phyloP scores from a whole-genome alignment of 2,113 vertebrate genomes.

The Oenanthe melanoleuca region DNA sequence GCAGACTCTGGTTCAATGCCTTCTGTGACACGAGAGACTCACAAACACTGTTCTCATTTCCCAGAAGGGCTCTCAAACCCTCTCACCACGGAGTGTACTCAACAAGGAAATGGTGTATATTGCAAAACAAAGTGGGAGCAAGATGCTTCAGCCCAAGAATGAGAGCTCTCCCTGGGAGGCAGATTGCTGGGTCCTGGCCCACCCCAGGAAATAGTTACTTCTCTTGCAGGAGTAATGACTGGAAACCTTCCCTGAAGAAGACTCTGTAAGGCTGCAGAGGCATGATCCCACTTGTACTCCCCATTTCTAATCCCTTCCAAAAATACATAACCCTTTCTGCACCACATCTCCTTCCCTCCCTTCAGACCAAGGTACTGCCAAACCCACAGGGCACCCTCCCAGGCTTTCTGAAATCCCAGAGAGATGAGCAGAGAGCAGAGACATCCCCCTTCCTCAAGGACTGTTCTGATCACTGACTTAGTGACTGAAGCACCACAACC shows the following conservation, averaged over 20 bases:
- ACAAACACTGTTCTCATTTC: neutral
- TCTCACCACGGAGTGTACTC: neutral
- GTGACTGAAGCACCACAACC: neutral
- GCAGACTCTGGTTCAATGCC: neutral
- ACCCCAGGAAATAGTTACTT: neutral
- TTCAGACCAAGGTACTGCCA: neutral
- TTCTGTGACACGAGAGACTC: neutral
- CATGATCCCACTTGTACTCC: neutral
- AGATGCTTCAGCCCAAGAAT: neutral
- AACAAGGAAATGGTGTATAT: neutral
- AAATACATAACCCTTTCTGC: neutral
- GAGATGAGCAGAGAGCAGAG: neutral
- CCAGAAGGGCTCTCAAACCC: neutral
- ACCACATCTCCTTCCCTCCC: neutral
- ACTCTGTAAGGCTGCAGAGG: neutral
- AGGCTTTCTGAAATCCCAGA: neutral
- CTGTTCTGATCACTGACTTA: neutral
- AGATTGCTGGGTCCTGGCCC: neutral
- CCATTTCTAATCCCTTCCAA: neutral
- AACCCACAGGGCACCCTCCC: neutral
- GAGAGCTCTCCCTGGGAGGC: neutral
- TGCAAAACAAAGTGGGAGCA: neutral
- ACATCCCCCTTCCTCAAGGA: neutral
- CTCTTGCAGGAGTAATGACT: neutral
- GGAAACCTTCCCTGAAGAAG: conserved; percentile 1